Conservation (phyloP, 2,113 vertebrate genomes). For the Tenrec ecaudatus region DNA sequence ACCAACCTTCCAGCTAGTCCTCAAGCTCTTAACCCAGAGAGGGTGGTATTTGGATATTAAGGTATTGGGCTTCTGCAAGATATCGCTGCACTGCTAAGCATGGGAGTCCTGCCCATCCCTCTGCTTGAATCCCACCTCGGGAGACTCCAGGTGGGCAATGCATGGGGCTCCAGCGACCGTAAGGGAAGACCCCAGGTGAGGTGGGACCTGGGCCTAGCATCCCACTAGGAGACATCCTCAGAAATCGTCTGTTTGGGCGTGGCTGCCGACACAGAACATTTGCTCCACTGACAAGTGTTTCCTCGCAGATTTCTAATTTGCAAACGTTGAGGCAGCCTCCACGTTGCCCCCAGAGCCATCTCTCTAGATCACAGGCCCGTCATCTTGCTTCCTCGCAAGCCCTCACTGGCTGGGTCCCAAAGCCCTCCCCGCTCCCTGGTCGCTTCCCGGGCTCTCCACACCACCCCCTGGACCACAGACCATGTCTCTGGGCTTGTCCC, state of each 20-base stretch:
- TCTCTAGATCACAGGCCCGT: not conserved
- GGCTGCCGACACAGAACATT: not conserved
- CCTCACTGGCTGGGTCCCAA: not conserved
- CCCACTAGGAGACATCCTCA: fast-evolving
- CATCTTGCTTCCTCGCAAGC: fast-evolving
- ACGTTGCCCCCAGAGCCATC: fast-evolving
- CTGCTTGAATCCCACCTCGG: not conserved
- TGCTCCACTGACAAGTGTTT: not conserved
- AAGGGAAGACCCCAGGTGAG: not conserved
- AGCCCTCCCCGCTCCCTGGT: not conserved
- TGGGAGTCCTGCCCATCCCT: fast-evolving
- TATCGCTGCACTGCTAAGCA: not conserved
- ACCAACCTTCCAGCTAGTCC: not conserved
- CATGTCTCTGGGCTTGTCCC: too few relatives aligned
- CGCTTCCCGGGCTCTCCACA: not conserved
- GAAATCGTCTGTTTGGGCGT: not conserved
- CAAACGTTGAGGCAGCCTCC: not conserved
- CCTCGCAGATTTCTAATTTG: not conserved
- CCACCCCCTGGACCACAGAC: not conserved
- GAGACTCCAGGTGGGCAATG: not conserved
- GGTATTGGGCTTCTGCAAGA: not conserved
- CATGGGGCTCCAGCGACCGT: not conserved
- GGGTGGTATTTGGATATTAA: not conserved
- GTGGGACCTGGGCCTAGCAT: not conserved
- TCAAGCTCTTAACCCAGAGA: not conserved